Percentiles rank a stretch among this genome's conserved stretches.
phyloP scores from a whole-genome alignment of 2,888 invertebrate genomes.

The Diplazon laetatorius region DNA sequence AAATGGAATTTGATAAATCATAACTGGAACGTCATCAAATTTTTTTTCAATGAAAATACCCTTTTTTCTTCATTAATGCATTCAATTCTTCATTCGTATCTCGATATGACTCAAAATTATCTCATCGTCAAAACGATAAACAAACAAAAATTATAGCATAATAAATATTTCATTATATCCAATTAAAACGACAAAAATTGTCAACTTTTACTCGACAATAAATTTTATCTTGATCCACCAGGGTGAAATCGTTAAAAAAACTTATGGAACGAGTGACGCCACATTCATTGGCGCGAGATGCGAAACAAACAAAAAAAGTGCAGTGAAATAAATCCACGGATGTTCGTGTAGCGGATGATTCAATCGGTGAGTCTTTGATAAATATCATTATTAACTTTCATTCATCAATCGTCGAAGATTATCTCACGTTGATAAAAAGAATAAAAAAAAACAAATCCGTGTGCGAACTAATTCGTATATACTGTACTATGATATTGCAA shows the following conservation, averaged over 20 bases:
- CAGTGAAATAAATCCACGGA: not conserved
- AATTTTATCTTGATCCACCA: not conserved
- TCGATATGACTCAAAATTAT: too few species aligned
- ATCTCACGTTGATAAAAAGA: not conserved
- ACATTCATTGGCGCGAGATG: not conserved
- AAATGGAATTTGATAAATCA: too few species aligned
- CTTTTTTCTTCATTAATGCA: too few species aligned
- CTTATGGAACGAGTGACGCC: not conserved
- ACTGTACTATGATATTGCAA: not conserved
- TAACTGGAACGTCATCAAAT: too few species aligned
- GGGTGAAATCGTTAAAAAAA: not conserved
- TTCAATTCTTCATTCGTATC: too few species aligned
- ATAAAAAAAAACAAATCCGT: not conserved
- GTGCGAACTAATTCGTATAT: not conserved
- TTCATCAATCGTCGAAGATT: not conserved
- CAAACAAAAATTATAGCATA: too few species aligned
- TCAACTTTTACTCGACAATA: too few species aligned
- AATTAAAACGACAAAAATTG: too few species aligned
- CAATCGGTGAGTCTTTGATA: slow-evolving; percentile 1
- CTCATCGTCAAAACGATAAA: too few species aligned
- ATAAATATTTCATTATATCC: too few species aligned
- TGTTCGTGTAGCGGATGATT: not conserved
- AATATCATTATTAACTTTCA: not conserved
- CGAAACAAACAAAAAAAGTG: slow-evolving; percentile 7
- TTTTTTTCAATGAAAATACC: too few species aligned